Evolutionary conservation across 2,888 invertebrate genomes (phyloP), one percentile per base, ranked within the genome.

Genomic region (Harmothoe impar): DNA sequence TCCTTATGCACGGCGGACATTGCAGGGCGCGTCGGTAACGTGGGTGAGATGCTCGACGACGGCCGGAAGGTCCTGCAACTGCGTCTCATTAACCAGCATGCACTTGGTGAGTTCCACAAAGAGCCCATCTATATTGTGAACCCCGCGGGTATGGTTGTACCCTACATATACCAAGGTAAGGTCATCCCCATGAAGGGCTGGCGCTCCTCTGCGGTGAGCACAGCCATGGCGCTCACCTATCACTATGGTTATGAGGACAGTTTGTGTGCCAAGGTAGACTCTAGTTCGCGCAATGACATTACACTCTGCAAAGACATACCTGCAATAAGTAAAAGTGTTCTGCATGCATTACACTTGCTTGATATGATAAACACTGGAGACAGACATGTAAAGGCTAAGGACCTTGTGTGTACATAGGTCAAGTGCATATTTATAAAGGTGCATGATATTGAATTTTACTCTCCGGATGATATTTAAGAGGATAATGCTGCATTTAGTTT

Each of bases 281-380:
- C 81, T 3, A 33, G 43, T 20, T 23, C 81, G 10, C 33, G 20
- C 12, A 33, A 43, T 81, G 81, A 43, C 20, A 25, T 33, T 25
- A 81, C 35, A 43, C 43, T 81, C 35, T 81, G 81, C 43, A 81
- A 81, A 35, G 20, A 33, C 17, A 7, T 81, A 35, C 81, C 81
- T 17, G 43, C 0, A 43, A 81, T 81, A n/a, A 43, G n/a, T 17
- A 43, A 43, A 81, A 33, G 0, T 0, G 81, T 81, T 43, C 0
- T 81, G 35, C 20, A 81, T 43, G 43, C 33, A 20, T 81, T 81
- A 43, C 20, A 33, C 1, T 33, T 33, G 35, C 20, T 81, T 33
- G 81, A 81, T n/a, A 7, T 81, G n/a, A 81, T 81, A 23, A 33
- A 43, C 25, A 33, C 33, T 23, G 43, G 43, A 3, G 35, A 81